Evolutionary conservation across 2,888 invertebrate species (phyloP).

Genomic region (Gonocerus acuteangulatus): DNA sequence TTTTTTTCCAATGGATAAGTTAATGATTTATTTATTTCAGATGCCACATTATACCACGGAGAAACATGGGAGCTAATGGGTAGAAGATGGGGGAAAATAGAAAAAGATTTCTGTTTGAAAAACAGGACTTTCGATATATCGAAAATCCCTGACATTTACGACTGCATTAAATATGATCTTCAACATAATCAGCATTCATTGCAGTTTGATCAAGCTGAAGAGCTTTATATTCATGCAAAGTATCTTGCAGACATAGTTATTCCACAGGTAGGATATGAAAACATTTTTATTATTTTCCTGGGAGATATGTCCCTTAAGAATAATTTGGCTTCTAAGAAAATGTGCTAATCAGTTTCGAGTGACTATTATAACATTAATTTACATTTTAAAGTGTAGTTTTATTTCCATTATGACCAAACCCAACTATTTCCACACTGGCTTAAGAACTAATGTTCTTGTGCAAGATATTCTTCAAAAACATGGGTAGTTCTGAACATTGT

Average conservation of each 20-base stretch:
- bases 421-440: too few species aligned
- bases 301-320: too few species aligned
- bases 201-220: slow-evolving; percentile 86
- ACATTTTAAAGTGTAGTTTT: too few species aligned
- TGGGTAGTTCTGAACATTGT: too few species aligned
- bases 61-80: slow-evolving; percentile 99
- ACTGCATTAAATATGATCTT: slow-evolving; percentile 97
- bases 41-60: slow-evolving; percentile 90
- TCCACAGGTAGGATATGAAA: slow-evolving; percentile 68
- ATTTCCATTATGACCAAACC: too few species aligned
- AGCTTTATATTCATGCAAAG: slow-evolving; percentile 90
- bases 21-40: slow-evolving; percentile 51
- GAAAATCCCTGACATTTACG: slow-evolving; percentile 98
- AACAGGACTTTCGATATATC: slow-evolving; percentile 92
- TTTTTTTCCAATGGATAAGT: too few species aligned
- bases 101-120: slow-evolving; percentile 94
- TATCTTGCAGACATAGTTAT: slow-evolving; percentile 97
- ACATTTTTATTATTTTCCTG: too few species aligned
- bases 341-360: too few species aligned
- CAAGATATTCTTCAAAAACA: too few species aligned
- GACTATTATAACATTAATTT: too few species aligned
- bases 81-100: slow-evolving; percentile 93
- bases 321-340: too few species aligned
- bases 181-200: slow-evolving; percentile 95
- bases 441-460: too few species aligned